Base-by-base conservation (phyloP, 1,140 invertebrate genomes). In the Sarcophaga bullata region DNA sequence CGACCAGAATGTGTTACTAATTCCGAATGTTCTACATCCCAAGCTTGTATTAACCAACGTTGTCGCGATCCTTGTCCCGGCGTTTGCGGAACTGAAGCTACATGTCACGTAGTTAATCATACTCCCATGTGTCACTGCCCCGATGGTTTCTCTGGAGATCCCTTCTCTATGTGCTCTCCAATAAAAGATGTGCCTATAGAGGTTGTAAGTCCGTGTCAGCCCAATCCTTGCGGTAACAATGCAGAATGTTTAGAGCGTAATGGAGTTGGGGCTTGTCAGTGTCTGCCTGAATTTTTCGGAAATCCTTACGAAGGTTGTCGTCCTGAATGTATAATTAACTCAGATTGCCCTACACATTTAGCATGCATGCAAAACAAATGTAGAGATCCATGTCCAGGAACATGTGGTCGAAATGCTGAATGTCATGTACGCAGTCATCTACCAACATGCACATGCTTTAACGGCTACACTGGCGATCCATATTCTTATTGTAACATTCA, bases 311-410 rank as follows among this genome's bases (percentile, higher is more conserved):
- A 94, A 85, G 93, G 93, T 5, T 95, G 95, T 88, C 91, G 94
- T 76, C 95, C 94, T 1, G 94, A 95, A 90, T 96, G 95, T 90
- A 91, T 94, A 3, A 90, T 95, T 8, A 95, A 94, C 87, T 93
- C 93, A 2, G 95, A 96, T 86, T 96, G 95, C 85, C 91, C 93
- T 73, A 92, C 93, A 13, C 93, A 93, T 85, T 91, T 92, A 84
- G 93, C 94, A 62, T 96, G 95, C 84, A 90, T 94, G 8, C 93
- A 94, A 85, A 94, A 93, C 73, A 95, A 94, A 90, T 96, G 95
- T 85, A 91, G 91, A 85, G 93, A 96, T 91, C 95, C 95, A 62
- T 97, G 95, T 86, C 92, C 92, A 0, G 94, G 94, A 25, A 92
- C 92, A n/a, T 96, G 95, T 87, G 95, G 94, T 62, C 90, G 91